Conservation (phyloP, 2,888 invertebrate species). For the Spodoptera exigua region DNA sequence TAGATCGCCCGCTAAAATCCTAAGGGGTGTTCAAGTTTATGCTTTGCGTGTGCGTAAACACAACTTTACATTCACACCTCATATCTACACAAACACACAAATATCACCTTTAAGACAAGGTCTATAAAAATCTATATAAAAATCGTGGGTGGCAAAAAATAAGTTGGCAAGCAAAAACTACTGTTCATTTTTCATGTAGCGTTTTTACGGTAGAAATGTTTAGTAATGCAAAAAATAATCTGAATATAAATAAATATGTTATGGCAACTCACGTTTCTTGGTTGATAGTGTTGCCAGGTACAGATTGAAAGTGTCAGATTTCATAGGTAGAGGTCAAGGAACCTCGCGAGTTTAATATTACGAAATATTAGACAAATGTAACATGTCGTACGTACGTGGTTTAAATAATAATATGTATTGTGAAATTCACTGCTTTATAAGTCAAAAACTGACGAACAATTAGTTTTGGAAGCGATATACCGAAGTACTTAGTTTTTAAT, state of each 20-base stretch:
- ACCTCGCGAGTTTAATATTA: not conserved
- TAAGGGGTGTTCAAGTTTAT: constrained; percentile 66
- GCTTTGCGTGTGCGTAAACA: constrained; percentile 63
- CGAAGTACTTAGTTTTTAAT: too few relatives aligned
- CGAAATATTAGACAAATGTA: not conserved
- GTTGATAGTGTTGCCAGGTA: constrained; percentile 25
- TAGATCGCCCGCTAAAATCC: constrained; percentile 70
- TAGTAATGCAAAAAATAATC: constrained; percentile 64
- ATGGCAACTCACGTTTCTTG: constrained; percentile 44
- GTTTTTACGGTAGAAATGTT: constrained; percentile 66
- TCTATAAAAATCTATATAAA: not conserved
- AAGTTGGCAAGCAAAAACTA: constrained; percentile 58
- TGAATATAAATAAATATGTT: constrained; percentile 56
- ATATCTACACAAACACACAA: not conserved
- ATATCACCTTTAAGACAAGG: constrained; percentile 20
- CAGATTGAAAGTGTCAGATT: constrained; percentile 1
- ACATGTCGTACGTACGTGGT: not conserved
- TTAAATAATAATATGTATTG: too few relatives aligned
- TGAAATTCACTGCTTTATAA: too few relatives aligned
- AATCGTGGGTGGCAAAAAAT: constrained; percentile 1
- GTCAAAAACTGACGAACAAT: too few relatives aligned
- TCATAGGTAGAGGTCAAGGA: not conserved
- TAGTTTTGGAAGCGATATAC: too few relatives aligned
- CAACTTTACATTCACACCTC: constrained; percentile 40
- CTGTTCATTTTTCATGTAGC: constrained; percentile 73